Conservation (phyloP, 2,888 invertebrate species). For the Phorcus lineatus region DNA sequence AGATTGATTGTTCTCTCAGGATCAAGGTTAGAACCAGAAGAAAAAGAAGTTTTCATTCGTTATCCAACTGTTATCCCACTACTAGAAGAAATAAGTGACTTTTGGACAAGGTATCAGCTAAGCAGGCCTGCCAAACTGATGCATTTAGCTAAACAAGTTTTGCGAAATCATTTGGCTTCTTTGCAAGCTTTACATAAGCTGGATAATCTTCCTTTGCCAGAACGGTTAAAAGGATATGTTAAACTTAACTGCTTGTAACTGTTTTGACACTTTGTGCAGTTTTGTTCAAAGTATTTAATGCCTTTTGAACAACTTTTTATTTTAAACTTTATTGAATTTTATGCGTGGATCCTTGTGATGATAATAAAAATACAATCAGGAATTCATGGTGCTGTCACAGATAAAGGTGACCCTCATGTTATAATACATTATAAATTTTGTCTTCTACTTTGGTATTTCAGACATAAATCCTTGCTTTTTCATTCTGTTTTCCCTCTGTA, state of each 20-base stretch:
- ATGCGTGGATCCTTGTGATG: too few species aligned
- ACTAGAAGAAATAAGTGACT: slow-evolving; percentile 44
- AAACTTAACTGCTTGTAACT: slow-evolving; percentile 39
- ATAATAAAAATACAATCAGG: too few species aligned
- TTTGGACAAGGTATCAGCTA: slow-evolving; percentile 33
- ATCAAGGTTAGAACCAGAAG: slow-evolving; percentile 26
- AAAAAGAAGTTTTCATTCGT: slow-evolving; percentile 22
- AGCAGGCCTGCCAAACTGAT: slow-evolving; percentile 40
- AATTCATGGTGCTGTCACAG: too few species aligned
- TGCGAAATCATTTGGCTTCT: slow-evolving; percentile 41
- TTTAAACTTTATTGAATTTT: too few species aligned
- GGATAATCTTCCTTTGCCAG: slow-evolving; percentile 47
- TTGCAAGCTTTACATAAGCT: slow-evolving; percentile 42
- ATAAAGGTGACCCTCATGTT: too few species aligned
- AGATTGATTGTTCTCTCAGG: slow-evolving; percentile 45
- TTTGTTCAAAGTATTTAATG: too few species aligned
- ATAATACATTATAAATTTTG: too few species aligned
- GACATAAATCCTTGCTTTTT: too few species aligned
- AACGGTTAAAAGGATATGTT: slow-evolving; percentile 47
- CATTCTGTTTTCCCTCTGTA: too few species aligned
- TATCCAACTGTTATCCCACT: slow-evolving; percentile 29
- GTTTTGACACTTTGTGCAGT: background rate
- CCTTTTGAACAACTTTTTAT: too few species aligned
- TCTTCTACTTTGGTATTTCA: too few species aligned
- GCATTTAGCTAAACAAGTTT: slow-evolving; percentile 41